These are phyloP conservation scores for Lepus timidus DNA, from an alignment of 2,113 vertebrate genomes.

Conservation along the genomic window DNA sequence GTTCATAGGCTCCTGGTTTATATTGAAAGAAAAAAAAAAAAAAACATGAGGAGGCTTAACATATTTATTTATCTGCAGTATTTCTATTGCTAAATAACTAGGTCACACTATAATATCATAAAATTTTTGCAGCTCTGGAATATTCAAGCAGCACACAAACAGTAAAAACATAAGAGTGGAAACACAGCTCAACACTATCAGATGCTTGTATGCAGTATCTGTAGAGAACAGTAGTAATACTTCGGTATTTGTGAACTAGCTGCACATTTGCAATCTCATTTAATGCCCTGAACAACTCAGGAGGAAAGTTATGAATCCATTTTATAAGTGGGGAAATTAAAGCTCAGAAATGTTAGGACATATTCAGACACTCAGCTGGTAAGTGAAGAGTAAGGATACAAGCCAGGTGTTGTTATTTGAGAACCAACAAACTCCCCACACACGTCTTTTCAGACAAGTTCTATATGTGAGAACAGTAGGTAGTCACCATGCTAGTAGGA, in stretches of 20 bases:
- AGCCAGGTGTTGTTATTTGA: not conserved
- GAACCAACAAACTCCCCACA: not conserved
- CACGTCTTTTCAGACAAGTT: not conserved
- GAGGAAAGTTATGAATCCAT: not conserved
- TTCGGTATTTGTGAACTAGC: not conserved
- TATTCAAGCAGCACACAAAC: slow-evolving; percentile 35
- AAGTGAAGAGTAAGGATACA: not conserved
- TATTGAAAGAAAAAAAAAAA: not conserved
- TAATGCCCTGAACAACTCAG: not conserved
- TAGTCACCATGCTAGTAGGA: not conserved
- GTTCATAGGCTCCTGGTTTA: slow-evolving; percentile 2
- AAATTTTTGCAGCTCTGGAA: not conserved
- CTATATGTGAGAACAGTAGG: not conserved
- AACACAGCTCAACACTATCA: not conserved
- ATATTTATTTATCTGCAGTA: not conserved
- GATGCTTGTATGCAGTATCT: not conserved
- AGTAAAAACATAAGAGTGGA: not conserved
- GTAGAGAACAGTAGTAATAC: not conserved
- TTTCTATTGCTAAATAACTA: slow-evolving; percentile 10
- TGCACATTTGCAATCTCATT: not conserved
- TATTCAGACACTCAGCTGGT: not conserved
- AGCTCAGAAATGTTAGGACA: not conserved
- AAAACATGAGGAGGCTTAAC: not conserved
- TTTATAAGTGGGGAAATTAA: slow-evolving; percentile 33
- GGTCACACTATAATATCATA: not conserved